Evolutionary conservation across 2,888 invertebrate species (phyloP), one percentile per base, ranked within the genome.

Genomic region (Papilio elwesi): DNA sequence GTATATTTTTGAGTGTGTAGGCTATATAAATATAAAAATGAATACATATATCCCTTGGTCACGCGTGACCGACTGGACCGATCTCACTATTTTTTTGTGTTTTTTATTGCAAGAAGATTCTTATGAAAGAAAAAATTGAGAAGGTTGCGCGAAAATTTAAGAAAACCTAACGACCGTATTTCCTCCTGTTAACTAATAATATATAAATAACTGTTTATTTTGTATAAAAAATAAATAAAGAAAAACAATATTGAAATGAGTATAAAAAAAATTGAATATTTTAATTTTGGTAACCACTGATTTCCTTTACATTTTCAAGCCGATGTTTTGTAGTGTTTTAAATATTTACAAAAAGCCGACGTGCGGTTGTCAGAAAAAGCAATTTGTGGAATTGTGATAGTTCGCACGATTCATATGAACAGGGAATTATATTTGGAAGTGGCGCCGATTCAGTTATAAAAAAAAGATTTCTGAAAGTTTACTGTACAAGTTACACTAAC

Each of bases 361-460:
- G 59, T 59, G 59, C 43, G 59, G 59, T 43, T 43, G 43, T 62
- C 59, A 62, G 43, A 15, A 62, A 62, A 62, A 62, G 59, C 43
- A 62, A 62, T 62, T 62, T 43, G 57, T 62, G 43, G 43, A 43
- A 15, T 43, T 59, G 38, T 38, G 13, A 62, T 43, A 62, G 43
- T 62, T 62, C 43, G 9, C 59, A 59, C 43, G 43, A 43, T 43
- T 62, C 43, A n/a, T 62, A 62, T 43, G n/a, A 59, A 62, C 16
- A 57, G n/a, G 10, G n/a, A 43, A 59, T n/a, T 59, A 59, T 62
- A n/a, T 59, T 59, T 3, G 36, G 3, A 59, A n/a, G 6, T 9
- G 43, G 43, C 9, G 26, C 9, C 12, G 55, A 26, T 55, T 57
- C 6, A 26, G 6, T 13, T 13, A 26, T 36, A 57, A 7, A 13